These are phyloP conservation scores for Danaus chrysippus DNA, from an alignment of 2,888 invertebrate species.

Conservation along the genomic window DNA sequence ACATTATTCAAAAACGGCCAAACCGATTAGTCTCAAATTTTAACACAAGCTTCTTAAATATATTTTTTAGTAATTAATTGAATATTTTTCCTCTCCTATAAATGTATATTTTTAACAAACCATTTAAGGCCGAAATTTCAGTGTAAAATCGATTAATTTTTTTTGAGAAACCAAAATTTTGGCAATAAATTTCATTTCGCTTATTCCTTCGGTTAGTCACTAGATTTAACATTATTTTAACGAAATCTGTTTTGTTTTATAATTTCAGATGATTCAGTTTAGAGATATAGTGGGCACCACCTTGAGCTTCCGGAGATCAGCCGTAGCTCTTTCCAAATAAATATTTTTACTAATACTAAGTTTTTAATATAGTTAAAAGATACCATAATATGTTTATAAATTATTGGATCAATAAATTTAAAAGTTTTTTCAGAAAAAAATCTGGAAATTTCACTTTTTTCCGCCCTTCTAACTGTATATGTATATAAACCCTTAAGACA, in stretches of 20 bases:
- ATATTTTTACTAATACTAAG: too few species aligned
- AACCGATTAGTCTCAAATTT: slow-evolving; percentile 23
- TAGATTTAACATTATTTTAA: slow-evolving; percentile 19
- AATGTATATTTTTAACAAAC: slow-evolving; percentile 11
- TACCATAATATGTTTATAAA: too few species aligned
- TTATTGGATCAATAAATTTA: too few species aligned
- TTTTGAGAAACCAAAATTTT: not conserved
- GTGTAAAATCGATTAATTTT: slow-evolving; percentile 10
- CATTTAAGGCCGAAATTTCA: slow-evolving; percentile 8
- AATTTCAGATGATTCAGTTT: slow-evolving; percentile 19
- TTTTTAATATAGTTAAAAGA: too few species aligned
- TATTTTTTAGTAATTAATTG: slow-evolving; percentile 15
- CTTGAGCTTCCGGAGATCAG: too few species aligned
- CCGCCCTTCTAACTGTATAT: too few species aligned
- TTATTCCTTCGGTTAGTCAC: slow-evolving; percentile 19
- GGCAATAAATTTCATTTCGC: not conserved
- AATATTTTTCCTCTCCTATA: slow-evolving; percentile 9
- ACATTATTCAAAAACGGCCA: slow-evolving; percentile 20
- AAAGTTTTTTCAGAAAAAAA: too few species aligned
- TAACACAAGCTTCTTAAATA: slow-evolving; percentile 21
- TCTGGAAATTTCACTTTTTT: too few species aligned
- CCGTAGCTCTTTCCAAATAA: too few species aligned
- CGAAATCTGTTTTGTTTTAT: slow-evolving; percentile 20
- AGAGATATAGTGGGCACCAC: slow-evolving; percentile 20
- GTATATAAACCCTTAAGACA: too few species aligned